Conservation (phyloP, 2,113 vertebrate genomes). For the human region DNA sequence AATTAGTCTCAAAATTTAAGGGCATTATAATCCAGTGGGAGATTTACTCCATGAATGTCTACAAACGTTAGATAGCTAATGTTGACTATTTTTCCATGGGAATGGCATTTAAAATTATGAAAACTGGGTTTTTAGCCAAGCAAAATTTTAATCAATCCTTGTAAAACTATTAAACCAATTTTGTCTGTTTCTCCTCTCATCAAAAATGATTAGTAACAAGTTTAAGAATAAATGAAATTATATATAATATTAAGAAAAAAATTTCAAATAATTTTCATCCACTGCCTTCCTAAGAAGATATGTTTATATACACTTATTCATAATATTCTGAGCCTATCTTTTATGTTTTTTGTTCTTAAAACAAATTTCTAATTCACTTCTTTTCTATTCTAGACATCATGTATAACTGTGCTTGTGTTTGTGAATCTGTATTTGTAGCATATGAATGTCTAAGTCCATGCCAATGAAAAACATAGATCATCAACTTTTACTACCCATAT, state of each 20-base stretch:
- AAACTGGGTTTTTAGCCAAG: background rate
- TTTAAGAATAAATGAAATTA: background rate
- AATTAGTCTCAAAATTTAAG: background rate
- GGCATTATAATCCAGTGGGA: background rate
- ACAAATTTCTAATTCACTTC: background rate
- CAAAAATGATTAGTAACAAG: background rate
- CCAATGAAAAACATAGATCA: background rate
- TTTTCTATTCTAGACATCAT: background rate
- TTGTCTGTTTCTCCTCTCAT: background rate
- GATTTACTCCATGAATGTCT: background rate
- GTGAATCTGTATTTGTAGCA: background rate
- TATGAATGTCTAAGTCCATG: background rate
- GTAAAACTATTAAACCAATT: background rate
- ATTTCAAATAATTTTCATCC: background rate
- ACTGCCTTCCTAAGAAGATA: background rate
- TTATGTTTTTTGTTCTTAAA: background rate
- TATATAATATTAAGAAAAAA: background rate
- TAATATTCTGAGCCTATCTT: background rate
- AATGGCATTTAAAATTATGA: background rate
- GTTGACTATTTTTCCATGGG: background rate
- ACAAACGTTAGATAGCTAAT: background rate
- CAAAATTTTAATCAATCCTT: background rate
- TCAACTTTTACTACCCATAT: background rate
- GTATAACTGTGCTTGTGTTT: background rate
- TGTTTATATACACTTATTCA: background rate